phyloP scores from a whole-genome alignment of 1,140 invertebrate genomes.

The Octopus sinensis region DNA sequence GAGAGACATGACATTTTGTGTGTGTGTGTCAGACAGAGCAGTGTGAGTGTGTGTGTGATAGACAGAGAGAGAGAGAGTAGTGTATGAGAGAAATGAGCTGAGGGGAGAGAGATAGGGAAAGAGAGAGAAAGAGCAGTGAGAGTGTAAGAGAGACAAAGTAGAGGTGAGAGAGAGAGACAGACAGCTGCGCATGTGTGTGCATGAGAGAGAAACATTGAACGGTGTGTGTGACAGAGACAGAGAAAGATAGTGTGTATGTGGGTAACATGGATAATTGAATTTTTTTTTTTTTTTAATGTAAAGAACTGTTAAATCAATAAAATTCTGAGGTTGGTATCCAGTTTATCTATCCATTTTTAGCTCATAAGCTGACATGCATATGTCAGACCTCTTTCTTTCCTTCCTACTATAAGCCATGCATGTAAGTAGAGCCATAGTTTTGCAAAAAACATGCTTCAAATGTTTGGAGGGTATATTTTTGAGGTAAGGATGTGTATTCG shows the following conservation, averaged over 20 bases:
- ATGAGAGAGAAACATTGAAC: neutral
- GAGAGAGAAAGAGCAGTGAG: neutral
- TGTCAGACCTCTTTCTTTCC: no score
- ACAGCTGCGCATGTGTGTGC: neutral
- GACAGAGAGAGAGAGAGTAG: conserved; percentile 6
- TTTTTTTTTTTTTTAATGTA: no score
- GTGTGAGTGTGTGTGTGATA: conserved; percentile 17
- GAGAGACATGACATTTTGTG: neutral
- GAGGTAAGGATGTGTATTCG: no score
- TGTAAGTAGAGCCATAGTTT: no score
- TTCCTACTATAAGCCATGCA: no score
- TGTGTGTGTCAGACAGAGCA: neutral
- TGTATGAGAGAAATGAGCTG: neutral
- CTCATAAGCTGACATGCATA: no score
- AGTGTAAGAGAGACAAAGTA: neutral
- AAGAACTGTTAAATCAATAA: no score
- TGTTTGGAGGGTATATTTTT: no score
- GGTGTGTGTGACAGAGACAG: neutral
- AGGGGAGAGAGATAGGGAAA: neutral
- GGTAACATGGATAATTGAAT: no score
- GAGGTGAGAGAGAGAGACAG: neutral
- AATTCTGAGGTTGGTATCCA: no score
- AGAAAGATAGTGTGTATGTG: neutral
- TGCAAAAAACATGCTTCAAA: no score
- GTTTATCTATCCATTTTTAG: no score